Conservation (phyloP, 2,888 invertebrate species). For the Drosophila stalkeri region DNA sequence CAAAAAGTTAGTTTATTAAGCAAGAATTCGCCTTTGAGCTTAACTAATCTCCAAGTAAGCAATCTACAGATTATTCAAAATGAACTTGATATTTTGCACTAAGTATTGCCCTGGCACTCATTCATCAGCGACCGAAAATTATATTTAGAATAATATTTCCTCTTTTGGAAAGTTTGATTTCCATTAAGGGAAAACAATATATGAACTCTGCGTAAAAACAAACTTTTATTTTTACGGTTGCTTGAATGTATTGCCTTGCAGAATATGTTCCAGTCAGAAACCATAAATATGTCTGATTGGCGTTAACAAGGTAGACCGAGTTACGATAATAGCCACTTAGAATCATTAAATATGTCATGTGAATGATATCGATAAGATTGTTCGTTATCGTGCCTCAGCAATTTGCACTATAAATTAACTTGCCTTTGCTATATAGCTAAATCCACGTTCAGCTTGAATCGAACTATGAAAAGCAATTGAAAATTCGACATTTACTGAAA, state of each 20-base stretch:
- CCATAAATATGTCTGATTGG: constrained; percentile 16
- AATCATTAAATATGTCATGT: constrained; percentile 46
- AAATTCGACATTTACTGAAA: constrained; percentile 1
- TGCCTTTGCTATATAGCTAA: not conserved
- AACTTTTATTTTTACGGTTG: not conserved
- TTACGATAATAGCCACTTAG: constrained; percentile 37
- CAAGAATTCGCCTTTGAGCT: not conserved
- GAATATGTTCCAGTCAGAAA: not conserved
- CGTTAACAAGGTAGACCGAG: constrained; percentile 48
- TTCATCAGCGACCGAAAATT: not conserved
- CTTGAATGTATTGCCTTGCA: not conserved
- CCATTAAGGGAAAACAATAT: not conserved
- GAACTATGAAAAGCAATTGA: constrained; percentile 9
- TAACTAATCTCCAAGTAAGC: not conserved
- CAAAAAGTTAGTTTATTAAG: too few relatives aligned
- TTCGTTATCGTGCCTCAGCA: constrained; percentile 27
- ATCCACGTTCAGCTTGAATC: not conserved
- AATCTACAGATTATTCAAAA: not conserved
- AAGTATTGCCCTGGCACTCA: not conserved
- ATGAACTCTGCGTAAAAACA: constrained; percentile 1
- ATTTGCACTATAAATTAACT: constrained; percentile 30
- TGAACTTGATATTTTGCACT: not conserved
- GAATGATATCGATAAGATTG: constrained; percentile 49
- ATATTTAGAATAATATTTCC: not conserved
- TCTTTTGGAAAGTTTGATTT: not conserved